Base-by-base conservation (phyloP, 2,888 invertebrate species). In the Lysandra bellargus region DNA sequence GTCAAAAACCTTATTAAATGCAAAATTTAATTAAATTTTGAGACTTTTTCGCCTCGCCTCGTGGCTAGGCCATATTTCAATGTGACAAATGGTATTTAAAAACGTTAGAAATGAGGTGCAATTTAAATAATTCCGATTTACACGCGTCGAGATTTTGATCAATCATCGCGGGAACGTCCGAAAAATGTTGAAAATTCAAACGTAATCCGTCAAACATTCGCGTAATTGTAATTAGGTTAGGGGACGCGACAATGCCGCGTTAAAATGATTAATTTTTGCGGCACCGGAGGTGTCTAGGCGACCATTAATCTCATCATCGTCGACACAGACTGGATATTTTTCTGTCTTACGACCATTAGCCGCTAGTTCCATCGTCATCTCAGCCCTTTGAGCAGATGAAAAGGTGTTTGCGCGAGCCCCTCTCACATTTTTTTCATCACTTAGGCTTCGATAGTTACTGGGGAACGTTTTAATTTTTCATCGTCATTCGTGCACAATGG, bases 391-490 rank as follows among this genome's bases (percentile, higher is more conserved):
- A 93, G 90, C 90, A 89, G 89, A 91, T 95, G 91, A 95, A 95
- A 91, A 95, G 95, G 94, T 95, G 95, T 95, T 95, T 95, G 90
- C 95, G 94, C 88, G 92, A 91, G 90, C 89, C 89, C 93, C 94
- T 94, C 92, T 92, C 89, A 90, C 89, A 87, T 87, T 90, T 87
- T 86, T 88, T 87, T 84, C 88, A 93, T 92, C 94, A 94, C 94
- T 94, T 94, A 94, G 92, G 88, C 92, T 90, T 91, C 91, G 94
- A 94, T 94, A 94, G 94, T 94, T 93, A 92, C 93, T 92, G 91
- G 87, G 85, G 85, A 89, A 93, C 90, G 91, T 92, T 93, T 92
- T 94, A 94, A 94, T 93, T 91, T 90, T 90, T 90, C 94, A 88
- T 85, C 92, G 94, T 94, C 94, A 94, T 92, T 91, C 89, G 84